These are phyloP conservation scores for Xylocopa sonorina DNA, from an alignment of 1,140 invertebrate genomes.

Conservation along the genomic window DNA sequence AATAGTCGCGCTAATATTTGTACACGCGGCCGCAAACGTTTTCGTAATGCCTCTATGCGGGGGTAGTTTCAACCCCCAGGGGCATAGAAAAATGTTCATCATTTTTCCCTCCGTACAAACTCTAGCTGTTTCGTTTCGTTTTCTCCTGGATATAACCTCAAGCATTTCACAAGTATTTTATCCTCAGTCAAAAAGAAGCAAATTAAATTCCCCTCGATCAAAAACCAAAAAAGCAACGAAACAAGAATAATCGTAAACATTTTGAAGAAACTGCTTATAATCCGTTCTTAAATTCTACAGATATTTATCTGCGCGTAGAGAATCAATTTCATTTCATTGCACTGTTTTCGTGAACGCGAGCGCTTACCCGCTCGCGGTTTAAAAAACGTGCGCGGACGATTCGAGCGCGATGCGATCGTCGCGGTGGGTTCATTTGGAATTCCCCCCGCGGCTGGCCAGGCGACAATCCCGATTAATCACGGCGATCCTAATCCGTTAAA, in stretches of 20 bases:
- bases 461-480: conserved; percentile 27
- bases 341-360: too few species aligned
- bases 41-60: background rate
- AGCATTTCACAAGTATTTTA: background rate
- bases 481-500: conserved; percentile 39
- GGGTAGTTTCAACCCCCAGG: background rate
- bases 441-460: background rate
- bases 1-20: conserved; percentile 46
- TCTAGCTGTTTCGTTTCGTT: background rate
- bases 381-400: background rate
- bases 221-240: too few species aligned
- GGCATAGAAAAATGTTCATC: background rate
- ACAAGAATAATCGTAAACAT: too few species aligned
- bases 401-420: background rate
- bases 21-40: background rate
- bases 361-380: too few species aligned
- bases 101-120: background rate
- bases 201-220: too few species aligned
- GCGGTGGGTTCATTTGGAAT: conserved; percentile 1
- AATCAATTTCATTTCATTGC: too few species aligned
- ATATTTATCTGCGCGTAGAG: too few species aligned
- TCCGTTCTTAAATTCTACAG: too few species aligned
- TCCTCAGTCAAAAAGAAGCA: too few species aligned
- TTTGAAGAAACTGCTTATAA: too few species aligned
- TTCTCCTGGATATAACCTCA: too few species aligned